These are phyloP conservation scores for Rostratula benghalensis DNA, from an alignment of 2,113 vertebrate species.

Conservation along the genomic window DNA sequence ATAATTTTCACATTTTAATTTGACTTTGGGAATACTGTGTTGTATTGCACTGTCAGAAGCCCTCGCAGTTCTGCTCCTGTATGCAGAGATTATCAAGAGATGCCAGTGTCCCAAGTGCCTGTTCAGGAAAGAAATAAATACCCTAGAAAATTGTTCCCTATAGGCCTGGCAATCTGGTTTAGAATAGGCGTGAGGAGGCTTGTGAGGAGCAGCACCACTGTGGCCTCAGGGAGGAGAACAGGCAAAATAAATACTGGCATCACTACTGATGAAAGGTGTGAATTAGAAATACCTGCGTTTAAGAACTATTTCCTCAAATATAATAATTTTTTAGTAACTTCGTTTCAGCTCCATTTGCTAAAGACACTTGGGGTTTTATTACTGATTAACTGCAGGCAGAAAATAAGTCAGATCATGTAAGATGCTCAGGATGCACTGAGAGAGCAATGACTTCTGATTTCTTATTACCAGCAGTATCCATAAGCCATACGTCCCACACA, in stretches of 20 bases:
- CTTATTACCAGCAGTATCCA: background rate
- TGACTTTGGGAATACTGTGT: background rate
- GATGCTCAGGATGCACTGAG: background rate
- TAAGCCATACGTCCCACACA: background rate
- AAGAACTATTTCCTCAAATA: background rate
- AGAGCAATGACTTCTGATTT: background rate
- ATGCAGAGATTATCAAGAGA: background rate
- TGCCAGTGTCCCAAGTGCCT: background rate
- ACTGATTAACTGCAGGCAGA: background rate
- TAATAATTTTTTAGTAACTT: background rate
- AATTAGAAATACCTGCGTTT: background rate
- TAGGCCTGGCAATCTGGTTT: background rate
- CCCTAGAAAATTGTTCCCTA: constrained; percentile 5
- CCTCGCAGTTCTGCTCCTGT: background rate
- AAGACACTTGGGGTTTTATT: background rate
- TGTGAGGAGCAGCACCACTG: background rate
- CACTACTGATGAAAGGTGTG: rapidly evolving
- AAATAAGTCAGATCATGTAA: background rate
- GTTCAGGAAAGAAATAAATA: constrained; percentile 10
- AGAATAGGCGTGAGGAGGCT: background rate
- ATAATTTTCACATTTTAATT: background rate
- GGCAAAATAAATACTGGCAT: background rate
- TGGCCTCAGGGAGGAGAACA: rapidly evolving
- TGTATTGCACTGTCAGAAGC: background rate
- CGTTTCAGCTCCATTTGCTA: background rate